Conservation (phyloP, 2,888 invertebrate genomes). For the Tachina lurida region DNA sequence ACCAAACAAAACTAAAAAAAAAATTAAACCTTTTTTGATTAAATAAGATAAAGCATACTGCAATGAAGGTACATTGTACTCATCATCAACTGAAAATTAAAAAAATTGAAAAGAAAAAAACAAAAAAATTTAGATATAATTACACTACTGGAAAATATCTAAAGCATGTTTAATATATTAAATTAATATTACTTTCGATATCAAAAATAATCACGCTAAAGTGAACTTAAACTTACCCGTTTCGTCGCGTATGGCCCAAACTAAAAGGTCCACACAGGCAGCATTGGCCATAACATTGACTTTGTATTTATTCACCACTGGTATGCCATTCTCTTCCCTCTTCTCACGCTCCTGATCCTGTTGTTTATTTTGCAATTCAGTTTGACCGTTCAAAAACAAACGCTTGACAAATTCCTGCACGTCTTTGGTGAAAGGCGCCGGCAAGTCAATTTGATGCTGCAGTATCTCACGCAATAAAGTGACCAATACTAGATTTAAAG, state of each 20-base stretch:
- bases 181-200: neutral
- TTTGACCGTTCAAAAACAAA: conserved; percentile 95
- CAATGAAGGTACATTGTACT: conserved; percentile 89
- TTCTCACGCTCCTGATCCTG: conserved; percentile 94
- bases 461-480: conserved; percentile 94
- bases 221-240: conserved; percentile 87
- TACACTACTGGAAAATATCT: conserved; percentile 60
- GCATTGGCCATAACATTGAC: conserved; percentile 98
- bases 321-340: conserved; percentile 88
- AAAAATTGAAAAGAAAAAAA: conserved; percentile 67
- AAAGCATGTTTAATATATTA: conserved; percentile 21
- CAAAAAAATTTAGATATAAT: conserved; percentile 65
- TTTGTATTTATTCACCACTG: conserved; percentile 93
- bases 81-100: conserved; percentile 87
- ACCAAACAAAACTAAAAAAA: conserved; percentile 45
- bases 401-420: conserved; percentile 96
- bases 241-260: conserved; percentile 99
- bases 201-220: conserved; percentile 3
- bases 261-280: conserved; percentile 97
- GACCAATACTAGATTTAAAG: conserved; percentile 95
- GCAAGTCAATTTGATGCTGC: conserved; percentile 94
- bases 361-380: conserved; percentile 93
- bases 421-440: conserved; percentile 95
- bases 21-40: conserved; percentile 81
- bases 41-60: conserved; percentile 88